Evolutionary conservation across 2,797 vertebrate genomes (phyloP), one percentile per base, ranked within the genome.

Genomic region (Darevskia nairensis): DNA sequence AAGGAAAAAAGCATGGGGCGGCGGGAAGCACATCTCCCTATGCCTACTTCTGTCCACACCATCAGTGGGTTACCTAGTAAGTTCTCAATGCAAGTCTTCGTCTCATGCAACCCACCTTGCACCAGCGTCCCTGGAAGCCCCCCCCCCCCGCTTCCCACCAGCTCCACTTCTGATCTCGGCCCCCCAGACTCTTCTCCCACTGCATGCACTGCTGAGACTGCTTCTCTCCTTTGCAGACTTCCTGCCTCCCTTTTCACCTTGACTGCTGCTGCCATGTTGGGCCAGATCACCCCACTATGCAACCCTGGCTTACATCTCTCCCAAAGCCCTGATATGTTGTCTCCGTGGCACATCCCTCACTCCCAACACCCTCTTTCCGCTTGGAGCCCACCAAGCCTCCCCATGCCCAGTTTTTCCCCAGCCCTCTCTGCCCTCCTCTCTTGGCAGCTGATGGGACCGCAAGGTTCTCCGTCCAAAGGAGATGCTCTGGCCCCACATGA

Each of bases 241-340:
- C 68, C 32, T 32, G 69, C n/a, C 77, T 79, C 77, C n/a, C 17
- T 9, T 80, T 80, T 74, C 77, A 80, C 69, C 50, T 85, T 75
- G 82, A 23, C 59, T 61, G 59, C 59, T 61, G 59, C 59, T 61
- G 39, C n/a, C 44, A 35, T 50, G 6, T 19, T 19, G 46, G 87
- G 8, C 32, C 76, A 35, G 11, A 7, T 6, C 41, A 39, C 27
- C 69, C 55, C 44, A 10, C 23, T 44, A 23, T 32, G 50, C 46
- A 29, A 39, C 46, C 71, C 8, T 4, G 6, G 39, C 8, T n/a
- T 50, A 17, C 66, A 79, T 59, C 32, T 35, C 29, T 27, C 8
- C 80, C 39, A 41, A 17, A 5, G 9, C 44, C 19, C 29, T 5
- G 3, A 27, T 5, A 27, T n/a, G 21, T 29, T n/a, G 21, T 29